These are phyloP conservation scores for Pristionchus entomophagus DNA, from an alignment of 2,888 invertebrate genomes.

Conservation along the genomic window DNA sequence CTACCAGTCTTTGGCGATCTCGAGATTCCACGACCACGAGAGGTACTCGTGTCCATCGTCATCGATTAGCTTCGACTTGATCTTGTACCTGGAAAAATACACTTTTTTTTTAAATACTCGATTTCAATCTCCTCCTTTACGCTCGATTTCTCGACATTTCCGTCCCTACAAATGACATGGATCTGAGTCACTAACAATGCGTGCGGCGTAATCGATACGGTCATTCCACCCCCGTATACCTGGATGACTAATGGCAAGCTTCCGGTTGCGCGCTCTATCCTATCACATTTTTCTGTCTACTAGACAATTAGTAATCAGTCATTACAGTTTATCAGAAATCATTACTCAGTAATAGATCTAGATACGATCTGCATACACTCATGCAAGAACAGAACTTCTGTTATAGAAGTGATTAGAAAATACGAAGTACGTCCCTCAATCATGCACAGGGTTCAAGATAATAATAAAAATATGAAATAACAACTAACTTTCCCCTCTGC, in stretches of 20 bases:
- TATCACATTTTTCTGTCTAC: background rate
- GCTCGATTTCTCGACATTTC: too few species aligned
- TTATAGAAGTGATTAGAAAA: too few species aligned
- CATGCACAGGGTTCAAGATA: too few species aligned
- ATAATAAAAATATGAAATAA: background rate
- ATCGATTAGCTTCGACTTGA: slow-evolving; percentile 92
- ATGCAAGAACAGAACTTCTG: too few species aligned
- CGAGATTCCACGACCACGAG: slow-evolving; percentile 98
- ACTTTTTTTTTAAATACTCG: too few species aligned
- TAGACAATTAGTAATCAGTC: background rate
- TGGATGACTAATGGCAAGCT: background rate
- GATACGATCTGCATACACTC: too few species aligned
- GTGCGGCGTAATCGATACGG: slow-evolving; percentile 9
- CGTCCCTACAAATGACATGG: background rate
- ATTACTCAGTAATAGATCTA: too few species aligned
- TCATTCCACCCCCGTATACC: background rate
- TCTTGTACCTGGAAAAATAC: slow-evolving; percentile 84
- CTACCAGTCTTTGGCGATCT: slow-evolving; percentile 96
- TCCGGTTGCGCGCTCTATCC: slow-evolving; percentile 1
- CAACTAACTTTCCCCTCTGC: slow-evolving; percentile 44
- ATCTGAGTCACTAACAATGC: background rate
- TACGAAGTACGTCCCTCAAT: too few species aligned
- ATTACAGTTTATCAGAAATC: too few species aligned
- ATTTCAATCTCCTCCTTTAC: too few species aligned
- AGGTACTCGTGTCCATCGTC: slow-evolving; percentile 96